Conservation (phyloP, 2,113 vertebrate genomes). For the Symphodus melops region DNA sequence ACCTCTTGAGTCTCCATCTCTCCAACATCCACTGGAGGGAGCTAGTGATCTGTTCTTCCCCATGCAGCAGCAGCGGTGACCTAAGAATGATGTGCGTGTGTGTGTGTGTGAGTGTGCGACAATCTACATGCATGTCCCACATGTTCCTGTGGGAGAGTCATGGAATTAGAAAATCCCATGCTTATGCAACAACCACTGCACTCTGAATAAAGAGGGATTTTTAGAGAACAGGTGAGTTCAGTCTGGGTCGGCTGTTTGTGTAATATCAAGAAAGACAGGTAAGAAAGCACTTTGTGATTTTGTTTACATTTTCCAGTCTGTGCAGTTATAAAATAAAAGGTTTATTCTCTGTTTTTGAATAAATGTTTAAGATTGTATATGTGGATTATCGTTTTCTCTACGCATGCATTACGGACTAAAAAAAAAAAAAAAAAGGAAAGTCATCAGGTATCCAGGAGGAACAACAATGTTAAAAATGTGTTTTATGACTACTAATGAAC, state of each 20-base stretch:
- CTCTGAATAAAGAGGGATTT: constrained; percentile 1
- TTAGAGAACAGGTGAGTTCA: not conserved
- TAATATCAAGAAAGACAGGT: not conserved
- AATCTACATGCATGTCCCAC: constrained; percentile 18
- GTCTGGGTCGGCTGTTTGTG: constrained; percentile 3
- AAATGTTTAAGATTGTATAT: too few species aligned
- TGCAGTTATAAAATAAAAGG: not conserved
- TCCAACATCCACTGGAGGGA: constrained; percentile 69
- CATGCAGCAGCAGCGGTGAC: not conserved
- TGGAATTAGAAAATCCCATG: constrained; percentile 8
- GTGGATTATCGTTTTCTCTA: too few species aligned
- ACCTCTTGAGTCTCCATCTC: not conserved
- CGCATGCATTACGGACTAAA: too few species aligned
- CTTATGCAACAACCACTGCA: constrained; percentile 32
- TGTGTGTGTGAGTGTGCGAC: constrained; percentile 13
- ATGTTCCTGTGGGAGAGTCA: constrained; percentile 8
- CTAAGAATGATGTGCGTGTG: constrained; percentile 1
- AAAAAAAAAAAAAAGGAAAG: too few species aligned
- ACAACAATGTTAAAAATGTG: too few species aligned
- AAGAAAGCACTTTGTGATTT: not conserved
- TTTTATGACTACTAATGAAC: too few species aligned
- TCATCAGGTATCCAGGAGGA: too few species aligned
- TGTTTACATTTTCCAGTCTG: not conserved
- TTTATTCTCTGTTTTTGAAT: not conserved
- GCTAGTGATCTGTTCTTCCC: constrained; percentile 51